These are phyloP conservation scores for Fissipunctia ypsillon DNA, from an alignment of 2,888 invertebrate species.

Conservation along the genomic window DNA sequence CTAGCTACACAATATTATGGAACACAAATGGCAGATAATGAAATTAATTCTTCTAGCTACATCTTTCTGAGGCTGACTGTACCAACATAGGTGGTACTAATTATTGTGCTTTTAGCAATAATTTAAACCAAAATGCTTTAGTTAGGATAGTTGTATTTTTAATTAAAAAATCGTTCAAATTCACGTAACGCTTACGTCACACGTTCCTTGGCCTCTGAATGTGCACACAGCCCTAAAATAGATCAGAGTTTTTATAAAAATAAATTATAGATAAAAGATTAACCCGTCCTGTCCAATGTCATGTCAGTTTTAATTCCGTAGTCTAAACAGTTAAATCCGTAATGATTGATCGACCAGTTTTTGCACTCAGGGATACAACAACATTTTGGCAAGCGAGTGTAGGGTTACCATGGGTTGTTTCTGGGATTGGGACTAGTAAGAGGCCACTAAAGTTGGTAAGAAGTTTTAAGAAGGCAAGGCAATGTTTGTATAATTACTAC, in stretches of 20 bases:
- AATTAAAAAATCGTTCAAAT: not conserved
- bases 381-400: slow-evolving; percentile 50
- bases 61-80: no score
- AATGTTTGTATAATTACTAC: not conserved
- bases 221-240: not conserved
- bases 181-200: not conserved
- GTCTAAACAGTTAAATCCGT: slow-evolving; percentile 77
- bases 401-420: slow-evolving; percentile 22
- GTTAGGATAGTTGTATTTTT: not conserved
- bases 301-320: slow-evolving; percentile 79
- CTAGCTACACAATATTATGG: no score
- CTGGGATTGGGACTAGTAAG: not conserved
- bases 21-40: no score
- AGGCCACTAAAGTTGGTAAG: not conserved
- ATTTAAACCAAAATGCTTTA: not conserved
- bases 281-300: slow-evolving; percentile 63
- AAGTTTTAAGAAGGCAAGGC: not conserved
- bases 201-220: no score
- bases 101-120: not conserved
- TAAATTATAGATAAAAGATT: slow-evolving; percentile 36
- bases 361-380: slow-evolving; percentile 66
- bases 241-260: slow-evolving; percentile 20
- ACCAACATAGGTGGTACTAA: not conserved
- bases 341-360: slow-evolving; percentile 84
- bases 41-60: no score